These are phyloP conservation scores for Temnopleurus reevesii DNA, from an alignment of 53 echinoderm and acorn worm species.

Conservation along the genomic window DNA sequence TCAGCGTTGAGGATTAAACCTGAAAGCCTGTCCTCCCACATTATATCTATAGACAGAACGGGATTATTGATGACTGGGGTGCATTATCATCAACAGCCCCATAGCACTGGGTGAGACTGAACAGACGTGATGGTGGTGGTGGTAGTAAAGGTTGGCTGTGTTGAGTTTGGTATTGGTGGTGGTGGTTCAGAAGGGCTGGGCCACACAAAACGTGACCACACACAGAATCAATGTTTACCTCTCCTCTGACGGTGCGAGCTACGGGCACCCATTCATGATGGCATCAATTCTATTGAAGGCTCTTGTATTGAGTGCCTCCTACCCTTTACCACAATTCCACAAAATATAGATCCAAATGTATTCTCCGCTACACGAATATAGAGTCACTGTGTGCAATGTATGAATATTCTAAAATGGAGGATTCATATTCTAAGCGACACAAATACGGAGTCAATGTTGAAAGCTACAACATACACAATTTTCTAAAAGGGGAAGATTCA, in stretches of 20 bases:
- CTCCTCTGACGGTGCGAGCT: neutral
- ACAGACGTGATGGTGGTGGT: neutral
- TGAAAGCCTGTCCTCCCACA: conserved; percentile 19
- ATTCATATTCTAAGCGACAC: no score
- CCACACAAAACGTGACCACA: conserved; percentile 62
- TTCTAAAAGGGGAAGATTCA: no score
- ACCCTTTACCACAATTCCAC: neutral
- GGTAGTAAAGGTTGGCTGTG: neutral
- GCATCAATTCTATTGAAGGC: conserved; percentile 35
- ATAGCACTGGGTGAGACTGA: neutral
- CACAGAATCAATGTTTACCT: conserved; percentile 57
- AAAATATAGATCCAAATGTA: neutral
- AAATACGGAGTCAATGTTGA: no score
- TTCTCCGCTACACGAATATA: neutral
- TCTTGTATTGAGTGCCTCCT: neutral
- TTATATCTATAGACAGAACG: conserved; percentile 30
- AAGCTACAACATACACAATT: no score
- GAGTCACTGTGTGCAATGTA: neutral
- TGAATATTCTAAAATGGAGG: neutral
- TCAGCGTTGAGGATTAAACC: neutral
- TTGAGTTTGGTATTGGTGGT: no score
- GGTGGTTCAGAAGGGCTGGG: no score
- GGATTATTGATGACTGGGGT: conserved; percentile 43
- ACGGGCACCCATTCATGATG: conserved; percentile 14
- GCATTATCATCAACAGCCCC: conserved; percentile 29